Evolutionary conservation across 2,797 vertebrate genomes (phyloP).

Genomic region (Falco naumanni): DNA sequence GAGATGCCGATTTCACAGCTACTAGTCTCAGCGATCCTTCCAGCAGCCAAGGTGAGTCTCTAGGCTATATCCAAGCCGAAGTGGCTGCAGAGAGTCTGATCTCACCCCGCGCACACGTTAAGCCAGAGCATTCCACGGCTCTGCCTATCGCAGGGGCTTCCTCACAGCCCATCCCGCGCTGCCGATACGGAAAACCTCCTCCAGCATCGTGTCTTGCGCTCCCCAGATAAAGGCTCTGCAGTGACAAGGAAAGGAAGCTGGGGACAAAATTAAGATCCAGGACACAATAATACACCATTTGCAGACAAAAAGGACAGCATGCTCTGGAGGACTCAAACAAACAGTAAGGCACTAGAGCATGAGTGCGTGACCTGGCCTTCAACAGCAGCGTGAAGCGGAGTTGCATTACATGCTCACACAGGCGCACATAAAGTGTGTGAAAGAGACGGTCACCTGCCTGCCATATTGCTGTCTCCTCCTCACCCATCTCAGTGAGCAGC

Average conservation of each 20-base stretch:
- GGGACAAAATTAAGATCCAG: background rate
- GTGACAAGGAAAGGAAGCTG: background rate
- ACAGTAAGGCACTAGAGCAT: background rate
- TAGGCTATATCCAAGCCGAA: background rate
- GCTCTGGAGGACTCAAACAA: background rate
- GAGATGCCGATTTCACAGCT: background rate
- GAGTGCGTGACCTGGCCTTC: background rate
- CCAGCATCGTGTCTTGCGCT: background rate
- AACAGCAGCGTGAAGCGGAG: fast-evolving
- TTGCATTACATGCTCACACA: fast-evolving
- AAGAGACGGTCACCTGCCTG: background rate
- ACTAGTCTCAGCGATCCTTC: fast-evolving
- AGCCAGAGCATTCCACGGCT: background rate
- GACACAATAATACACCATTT: background rate
- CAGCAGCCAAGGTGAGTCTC: too few species aligned
- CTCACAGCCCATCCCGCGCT: background rate
- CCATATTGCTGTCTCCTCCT: background rate
- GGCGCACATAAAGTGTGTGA: background rate
- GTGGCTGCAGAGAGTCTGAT: background rate
- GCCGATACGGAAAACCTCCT: background rate
- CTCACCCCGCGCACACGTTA: background rate
- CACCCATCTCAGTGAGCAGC: background rate
- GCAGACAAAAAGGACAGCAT: background rate
- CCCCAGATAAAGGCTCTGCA: background rate
- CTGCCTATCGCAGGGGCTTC: background rate